phyloP scores from a whole-genome alignment of 2,797 vertebrate species.

The Danio tinwini region DNA sequence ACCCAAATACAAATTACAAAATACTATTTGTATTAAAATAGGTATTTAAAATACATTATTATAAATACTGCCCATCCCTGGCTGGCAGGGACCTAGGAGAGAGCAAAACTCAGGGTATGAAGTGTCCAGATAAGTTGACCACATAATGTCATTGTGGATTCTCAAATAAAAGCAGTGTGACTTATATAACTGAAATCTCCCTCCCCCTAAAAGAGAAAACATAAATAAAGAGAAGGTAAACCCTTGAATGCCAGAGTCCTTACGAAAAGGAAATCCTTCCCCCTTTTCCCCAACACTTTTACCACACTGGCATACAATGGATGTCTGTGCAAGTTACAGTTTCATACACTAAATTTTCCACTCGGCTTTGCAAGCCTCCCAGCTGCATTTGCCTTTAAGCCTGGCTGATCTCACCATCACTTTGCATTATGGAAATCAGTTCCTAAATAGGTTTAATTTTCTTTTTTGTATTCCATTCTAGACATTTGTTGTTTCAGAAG shows the following conservation, averaged over 20 bases:
- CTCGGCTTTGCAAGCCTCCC: conserved; percentile 67
- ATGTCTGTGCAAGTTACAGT: conserved; percentile 69
- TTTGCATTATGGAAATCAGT: conserved; percentile 84
- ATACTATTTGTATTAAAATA: too few relatives aligned
- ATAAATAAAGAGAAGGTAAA: conserved; percentile 56
- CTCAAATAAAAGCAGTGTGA: not conserved
- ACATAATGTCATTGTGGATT: not conserved
- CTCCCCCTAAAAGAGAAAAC: conserved; percentile 1
- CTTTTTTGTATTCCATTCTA: conserved; percentile 31
- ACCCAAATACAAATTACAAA: too few relatives aligned
- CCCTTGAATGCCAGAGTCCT: conserved; percentile 64
- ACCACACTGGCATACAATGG: conserved; percentile 68
- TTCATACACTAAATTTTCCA: conserved; percentile 79
- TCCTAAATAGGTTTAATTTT: conserved; percentile 57
- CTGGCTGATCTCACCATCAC: conserved; percentile 63
- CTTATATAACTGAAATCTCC: conserved; percentile 14
- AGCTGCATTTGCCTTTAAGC: conserved; percentile 71
- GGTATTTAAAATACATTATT: too few relatives aligned
- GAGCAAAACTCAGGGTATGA: too few relatives aligned
- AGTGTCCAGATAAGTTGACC: not conserved
- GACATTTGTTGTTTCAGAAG: not conserved
- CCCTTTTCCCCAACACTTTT: conserved; percentile 51
- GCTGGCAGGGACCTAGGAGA: too few relatives aligned
- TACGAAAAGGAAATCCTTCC: conserved; percentile 70
- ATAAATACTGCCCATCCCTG: too few relatives aligned